phyloP scores from a whole-genome alignment of 1,140 invertebrate species.

The Prorops nasuta region DNA sequence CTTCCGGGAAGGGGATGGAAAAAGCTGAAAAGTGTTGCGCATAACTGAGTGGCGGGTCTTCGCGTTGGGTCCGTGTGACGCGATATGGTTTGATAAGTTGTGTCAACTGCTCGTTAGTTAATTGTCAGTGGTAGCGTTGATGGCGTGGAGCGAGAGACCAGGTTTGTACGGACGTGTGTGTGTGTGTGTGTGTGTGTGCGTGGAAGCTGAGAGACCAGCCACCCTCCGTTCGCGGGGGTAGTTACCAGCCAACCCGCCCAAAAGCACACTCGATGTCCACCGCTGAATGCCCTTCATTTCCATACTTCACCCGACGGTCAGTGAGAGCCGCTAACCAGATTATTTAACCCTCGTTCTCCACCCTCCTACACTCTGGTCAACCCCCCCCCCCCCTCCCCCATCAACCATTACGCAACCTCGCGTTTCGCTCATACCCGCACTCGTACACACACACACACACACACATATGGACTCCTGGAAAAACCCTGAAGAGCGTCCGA shows the following conservation, averaged over 20 bases:
- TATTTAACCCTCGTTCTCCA: constrained; percentile 48
- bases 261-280: background rate
- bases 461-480: too few relatives aligned
- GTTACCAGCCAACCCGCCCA: constrained; percentile 18
- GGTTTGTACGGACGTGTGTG: too few relatives aligned
- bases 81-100: constrained; percentile 54
- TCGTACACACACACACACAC: too few relatives aligned
- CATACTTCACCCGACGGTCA: constrained; percentile 49
- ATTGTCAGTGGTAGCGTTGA: constrained; percentile 50
- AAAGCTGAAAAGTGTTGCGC: background rate
- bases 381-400: constrained; percentile 5
- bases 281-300: constrained; percentile 55
- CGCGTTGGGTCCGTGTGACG: constrained; percentile 31
- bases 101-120: constrained; percentile 57
- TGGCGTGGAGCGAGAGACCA: too few relatives aligned
- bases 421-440: too few relatives aligned
- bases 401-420: background rate
- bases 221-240: constrained; percentile 23
- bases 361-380: too few relatives aligned
- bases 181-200: too few relatives aligned
- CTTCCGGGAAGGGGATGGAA: background rate
- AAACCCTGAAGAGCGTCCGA: too few relatives aligned
- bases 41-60: background rate
- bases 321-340: constrained; percentile 48
- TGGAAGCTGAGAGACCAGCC: constrained; percentile 16